These are phyloP conservation scores for Ciconia nigra DNA, from an alignment of 2,797 vertebrate species.

Conservation along the genomic window DNA sequence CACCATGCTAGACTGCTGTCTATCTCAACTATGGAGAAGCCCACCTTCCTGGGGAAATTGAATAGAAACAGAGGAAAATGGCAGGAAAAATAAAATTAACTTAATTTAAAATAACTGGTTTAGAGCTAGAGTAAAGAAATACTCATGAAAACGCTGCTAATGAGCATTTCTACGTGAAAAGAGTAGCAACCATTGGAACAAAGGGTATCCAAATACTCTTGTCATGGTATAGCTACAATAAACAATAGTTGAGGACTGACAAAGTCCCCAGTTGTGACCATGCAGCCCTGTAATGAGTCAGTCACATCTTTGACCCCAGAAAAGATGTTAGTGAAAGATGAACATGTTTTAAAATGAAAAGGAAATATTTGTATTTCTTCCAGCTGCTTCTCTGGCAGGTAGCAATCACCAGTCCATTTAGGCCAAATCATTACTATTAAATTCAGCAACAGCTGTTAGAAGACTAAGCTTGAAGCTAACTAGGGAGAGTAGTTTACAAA, in stretches of 20 bases:
- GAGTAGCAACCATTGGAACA: background rate
- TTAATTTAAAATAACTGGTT: background rate
- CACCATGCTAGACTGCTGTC: background rate
- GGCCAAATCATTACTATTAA: background rate
- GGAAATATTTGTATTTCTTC: background rate
- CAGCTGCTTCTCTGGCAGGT: background rate
- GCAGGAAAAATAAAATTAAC: background rate
- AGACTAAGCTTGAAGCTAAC: background rate
- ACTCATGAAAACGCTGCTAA: background rate
- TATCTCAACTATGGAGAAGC: background rate
- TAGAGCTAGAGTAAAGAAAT: background rate
- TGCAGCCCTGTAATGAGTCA: background rate
- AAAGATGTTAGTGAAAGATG: background rate
- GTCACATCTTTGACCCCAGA: background rate
- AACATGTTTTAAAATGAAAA: background rate
- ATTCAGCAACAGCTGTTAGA: background rate
- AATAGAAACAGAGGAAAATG: background rate
- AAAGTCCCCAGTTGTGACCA: background rate
- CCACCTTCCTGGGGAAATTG: background rate
- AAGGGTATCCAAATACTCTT: background rate
- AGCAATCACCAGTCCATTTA: background rate
- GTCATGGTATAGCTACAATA: background rate
- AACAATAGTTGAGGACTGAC: background rate
- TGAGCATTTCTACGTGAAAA: background rate
- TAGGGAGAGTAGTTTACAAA: background rate